A percentile compares a stretch with the other conserved stretches of the same genome.
Evolutionary conservation across 2,888 invertebrate species (phyloP).

Genomic region (Ormyrus labotus): DNA sequence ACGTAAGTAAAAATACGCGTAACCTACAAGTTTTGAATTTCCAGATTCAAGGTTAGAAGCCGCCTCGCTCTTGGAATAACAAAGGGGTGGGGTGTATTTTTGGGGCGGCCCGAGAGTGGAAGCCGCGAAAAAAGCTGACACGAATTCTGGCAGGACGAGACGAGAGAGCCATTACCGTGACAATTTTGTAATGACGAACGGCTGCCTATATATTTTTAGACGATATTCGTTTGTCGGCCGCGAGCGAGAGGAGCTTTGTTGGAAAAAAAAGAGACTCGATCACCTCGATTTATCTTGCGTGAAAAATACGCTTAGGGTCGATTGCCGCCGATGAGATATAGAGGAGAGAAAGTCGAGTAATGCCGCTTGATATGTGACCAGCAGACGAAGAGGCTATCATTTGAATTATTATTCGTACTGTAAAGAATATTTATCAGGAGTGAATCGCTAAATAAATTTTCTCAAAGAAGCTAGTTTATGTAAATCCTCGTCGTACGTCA

Average conservation of each 20-base stretch:
- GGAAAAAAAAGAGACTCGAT: not conserved
- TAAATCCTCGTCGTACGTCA: too few relatives aligned
- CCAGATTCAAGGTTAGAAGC: slow-evolving; percentile 17
- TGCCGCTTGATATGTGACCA: too few relatives aligned
- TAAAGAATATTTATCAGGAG: too few relatives aligned
- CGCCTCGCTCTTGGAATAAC: slow-evolving; percentile 20
- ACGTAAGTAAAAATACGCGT: not conserved
- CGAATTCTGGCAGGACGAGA: slow-evolving; percentile 17
- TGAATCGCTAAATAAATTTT: too few relatives aligned
- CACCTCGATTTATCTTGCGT: not conserved
- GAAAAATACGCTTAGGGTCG: not conserved
- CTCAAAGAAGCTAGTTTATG: too few relatives aligned
- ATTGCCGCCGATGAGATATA: too few relatives aligned
- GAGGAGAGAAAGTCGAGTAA: too few relatives aligned
- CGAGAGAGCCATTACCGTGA: slow-evolving; percentile 32
- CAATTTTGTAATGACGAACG: slow-evolving; percentile 42
- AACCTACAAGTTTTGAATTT: slow-evolving; percentile 7
- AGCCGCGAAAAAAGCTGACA: slow-evolving; percentile 19
- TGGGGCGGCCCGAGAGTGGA: not conserved
- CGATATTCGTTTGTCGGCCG: not conserved
- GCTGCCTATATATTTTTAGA: too few relatives aligned
- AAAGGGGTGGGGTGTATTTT: slow-evolving; percentile 22
- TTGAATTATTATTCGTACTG: too few relatives aligned
- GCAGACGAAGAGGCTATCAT: too few relatives aligned
- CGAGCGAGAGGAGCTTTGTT: not conserved